Evolutionary conservation across 2,113 vertebrate species (phyloP).

Genomic region (rat (Rattus norvegicus)): GRCr8 NC_086022.1:22905001-22905500

Average conservation of each 20-base stretch:
- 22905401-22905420: background rate
- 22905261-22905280: background rate
- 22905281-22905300: background rate
- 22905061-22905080: background rate
- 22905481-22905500: background rate
- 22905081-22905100: background rate
- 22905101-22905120: background rate
- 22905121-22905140: conserved; percentile 12
- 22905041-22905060: conserved; percentile 7
- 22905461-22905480: background rate
- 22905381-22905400: background rate
- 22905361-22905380: background rate
- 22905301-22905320: background rate
- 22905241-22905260: background rate
- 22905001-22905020: background rate
- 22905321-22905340: background rate
- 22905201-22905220: background rate
- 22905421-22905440: background rate
- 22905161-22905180: background rate
- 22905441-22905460: background rate
- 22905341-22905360: background rate
- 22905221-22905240: background rate
- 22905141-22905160: background rate
- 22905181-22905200: background rate
- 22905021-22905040: conserved; percentile 19